A percentile compares a stretch with the other conserved stretches of the same genome.
Evolutionary conservation across 2,113 vertebrate species (phyloP).

Genomic region (Quiscalus mexicanus): DNA sequence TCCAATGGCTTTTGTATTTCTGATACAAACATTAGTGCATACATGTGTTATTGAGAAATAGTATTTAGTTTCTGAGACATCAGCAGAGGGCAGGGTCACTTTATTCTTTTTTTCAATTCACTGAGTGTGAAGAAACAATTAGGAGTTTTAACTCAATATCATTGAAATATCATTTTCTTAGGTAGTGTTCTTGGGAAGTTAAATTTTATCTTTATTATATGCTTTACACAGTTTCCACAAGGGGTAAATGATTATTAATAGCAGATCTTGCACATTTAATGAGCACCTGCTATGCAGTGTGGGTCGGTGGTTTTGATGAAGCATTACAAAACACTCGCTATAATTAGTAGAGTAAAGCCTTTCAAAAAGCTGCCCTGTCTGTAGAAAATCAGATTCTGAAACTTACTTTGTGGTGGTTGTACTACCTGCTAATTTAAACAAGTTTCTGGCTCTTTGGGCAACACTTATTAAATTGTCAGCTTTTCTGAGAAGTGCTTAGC

Average conservation of each 20-base stretch:
- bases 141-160: not conserved
- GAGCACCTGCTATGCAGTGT: constrained; percentile 52
- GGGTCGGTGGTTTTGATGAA: constrained; percentile 62
- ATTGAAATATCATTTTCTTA: not conserved
- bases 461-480: constrained; percentile 23
- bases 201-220: not conserved
- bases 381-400: constrained; percentile 57
- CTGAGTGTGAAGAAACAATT: not conserved
- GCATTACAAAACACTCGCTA: constrained; percentile 44
- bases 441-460: constrained; percentile 18
- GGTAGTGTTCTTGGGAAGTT: not conserved
- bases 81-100: not conserved
- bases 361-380: constrained; percentile 21
- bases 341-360: constrained; percentile 63
- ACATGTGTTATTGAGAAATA: not conserved
- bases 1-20: not conserved
- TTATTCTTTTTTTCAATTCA: not conserved
- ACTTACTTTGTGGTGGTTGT: constrained; percentile 23
- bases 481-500: constrained; percentile 40
- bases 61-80: not conserved
- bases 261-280: constrained; percentile 46
- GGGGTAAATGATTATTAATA: constrained; percentile 55
- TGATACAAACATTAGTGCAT: not conserved
- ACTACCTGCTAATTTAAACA: constrained; percentile 35
- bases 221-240: not conserved